phyloP scores from a whole-genome alignment of 2,888 invertebrate genomes.

The Laspeyria flexula region DNA sequence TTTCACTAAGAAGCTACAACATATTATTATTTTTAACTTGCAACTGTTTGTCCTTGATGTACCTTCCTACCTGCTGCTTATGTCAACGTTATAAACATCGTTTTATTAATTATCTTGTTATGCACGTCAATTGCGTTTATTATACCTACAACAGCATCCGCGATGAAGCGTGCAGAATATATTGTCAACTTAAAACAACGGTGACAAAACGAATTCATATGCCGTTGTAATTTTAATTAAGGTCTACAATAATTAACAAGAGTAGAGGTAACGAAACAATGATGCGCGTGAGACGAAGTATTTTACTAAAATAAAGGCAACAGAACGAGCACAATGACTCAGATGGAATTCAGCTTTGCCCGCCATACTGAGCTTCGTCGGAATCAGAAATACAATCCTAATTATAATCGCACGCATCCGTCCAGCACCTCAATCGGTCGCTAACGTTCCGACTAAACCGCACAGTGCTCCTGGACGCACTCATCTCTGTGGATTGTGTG shows the following conservation, averaged over 20 bases:
- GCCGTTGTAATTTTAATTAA: constrained; percentile 47
- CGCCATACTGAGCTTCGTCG: constrained; percentile 82
- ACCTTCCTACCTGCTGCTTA: no score
- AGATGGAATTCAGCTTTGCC: constrained; percentile 83
- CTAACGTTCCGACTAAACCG: constrained; percentile 59
- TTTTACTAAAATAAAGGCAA: constrained; percentile 85
- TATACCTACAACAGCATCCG: constrained; percentile 21
- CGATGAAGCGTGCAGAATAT: constrained; percentile 18
- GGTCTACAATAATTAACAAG: constrained; percentile 50
- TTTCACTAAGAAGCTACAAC: constrained; percentile 12
- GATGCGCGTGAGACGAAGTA: constrained; percentile 78
- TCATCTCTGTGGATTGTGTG: constrained; percentile 53
- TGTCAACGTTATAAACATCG: constrained; percentile 39
- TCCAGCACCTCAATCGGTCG: constrained; percentile 81
- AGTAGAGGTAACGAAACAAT: constrained; percentile 70
- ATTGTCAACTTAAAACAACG: constrained; percentile 29
- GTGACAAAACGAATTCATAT: constrained; percentile 36
- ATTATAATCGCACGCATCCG: constrained; percentile 86
- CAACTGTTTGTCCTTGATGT: constrained; percentile 29
- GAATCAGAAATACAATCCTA: constrained; percentile 87
- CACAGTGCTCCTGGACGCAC: constrained; percentile 50
- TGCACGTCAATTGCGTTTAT: constrained; percentile 37
- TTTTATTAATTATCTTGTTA: constrained; percentile 45
- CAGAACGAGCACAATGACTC: constrained; percentile 85
- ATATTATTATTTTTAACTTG: constrained; percentile 21